A percentile compares a stretch with the other conserved stretches of the same genome.
Evolutionary conservation across 2,888 invertebrate genomes (phyloP).

Genomic region (Drosophila borborema): DNA sequence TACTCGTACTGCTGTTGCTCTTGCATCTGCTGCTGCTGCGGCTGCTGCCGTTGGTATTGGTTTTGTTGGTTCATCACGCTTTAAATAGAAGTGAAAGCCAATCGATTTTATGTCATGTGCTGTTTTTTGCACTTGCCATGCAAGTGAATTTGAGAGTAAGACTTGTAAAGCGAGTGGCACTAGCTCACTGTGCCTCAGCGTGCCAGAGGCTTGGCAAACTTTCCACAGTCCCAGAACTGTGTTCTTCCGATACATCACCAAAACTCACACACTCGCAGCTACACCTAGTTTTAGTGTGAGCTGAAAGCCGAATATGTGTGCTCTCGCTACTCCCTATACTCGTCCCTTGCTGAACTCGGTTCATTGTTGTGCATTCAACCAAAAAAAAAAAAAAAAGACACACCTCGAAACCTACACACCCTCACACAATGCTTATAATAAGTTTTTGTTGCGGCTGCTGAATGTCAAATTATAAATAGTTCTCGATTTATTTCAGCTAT

Average conservation of each 20-base stretch:
- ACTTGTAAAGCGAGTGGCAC: slow-evolving; percentile 49
- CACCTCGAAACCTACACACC: neutral
- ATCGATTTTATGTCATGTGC: slow-evolving; percentile 67
- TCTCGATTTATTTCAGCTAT: slow-evolving; percentile 17
- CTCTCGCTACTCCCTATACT: slow-evolving; percentile 1
- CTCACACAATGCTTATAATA: neutral
- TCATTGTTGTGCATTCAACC: neutral
- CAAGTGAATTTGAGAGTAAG: slow-evolving; percentile 51
- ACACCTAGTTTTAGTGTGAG: slow-evolving; percentile 22
- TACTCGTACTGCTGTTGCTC: neutral
- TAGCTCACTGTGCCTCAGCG: slow-evolving; percentile 18
- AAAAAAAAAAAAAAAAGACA: slow-evolving; percentile 7
- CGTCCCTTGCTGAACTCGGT: neutral
- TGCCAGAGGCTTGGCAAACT: slow-evolving; percentile 36
- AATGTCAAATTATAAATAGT: slow-evolving; percentile 8
- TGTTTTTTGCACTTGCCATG: slow-evolving; percentile 38
- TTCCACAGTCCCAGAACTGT: slow-evolving; percentile 13
- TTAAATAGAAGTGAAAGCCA: slow-evolving; percentile 26
- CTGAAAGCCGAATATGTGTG: slow-evolving; percentile 17
- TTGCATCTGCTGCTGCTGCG: neutral
- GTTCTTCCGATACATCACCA: slow-evolving; percentile 9
- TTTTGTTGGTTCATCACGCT: slow-evolving; percentile 34
- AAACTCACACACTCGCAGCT: slow-evolving; percentile 9
- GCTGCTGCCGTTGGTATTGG: neutral
- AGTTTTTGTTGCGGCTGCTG: neutral